Evolutionary conservation across 2,888 invertebrate genomes (phyloP).

Genomic region (Cancer borealis): DNA sequence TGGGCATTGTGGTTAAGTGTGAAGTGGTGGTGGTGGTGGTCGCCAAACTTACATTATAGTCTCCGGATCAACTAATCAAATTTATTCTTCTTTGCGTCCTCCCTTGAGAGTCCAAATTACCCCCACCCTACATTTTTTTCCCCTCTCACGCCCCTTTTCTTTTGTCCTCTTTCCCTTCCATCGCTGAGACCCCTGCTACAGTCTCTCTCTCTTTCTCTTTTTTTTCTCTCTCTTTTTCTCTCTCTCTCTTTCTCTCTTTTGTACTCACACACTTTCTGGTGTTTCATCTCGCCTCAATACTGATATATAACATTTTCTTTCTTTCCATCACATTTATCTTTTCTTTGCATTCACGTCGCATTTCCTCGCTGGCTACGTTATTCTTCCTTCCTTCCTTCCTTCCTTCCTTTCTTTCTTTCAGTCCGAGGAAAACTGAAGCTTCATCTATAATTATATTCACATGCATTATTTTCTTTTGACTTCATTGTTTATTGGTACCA

Average conservation of each 20-base stretch:
- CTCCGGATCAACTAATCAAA: conserved; percentile 65
- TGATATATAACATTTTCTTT: background rate
- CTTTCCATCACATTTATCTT: background rate
- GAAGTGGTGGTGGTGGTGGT: conserved; percentile 29
- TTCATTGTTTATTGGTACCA: background rate
- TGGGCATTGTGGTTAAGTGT: background rate
- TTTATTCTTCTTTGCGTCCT: conserved; percentile 65
- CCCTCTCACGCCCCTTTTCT: conserved; percentile 57
- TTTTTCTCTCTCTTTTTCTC: background rate
- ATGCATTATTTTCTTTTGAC: background rate
- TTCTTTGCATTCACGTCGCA: background rate
- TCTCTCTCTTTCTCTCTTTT: background rate
- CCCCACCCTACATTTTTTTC: conserved; percentile 47
- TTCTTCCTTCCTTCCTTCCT: too few relatives aligned
- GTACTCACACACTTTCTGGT: background rate
- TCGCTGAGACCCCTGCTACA: conserved; percentile 9
- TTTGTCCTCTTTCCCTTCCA: conserved; percentile 34
- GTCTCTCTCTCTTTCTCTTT: background rate
- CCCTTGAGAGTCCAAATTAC: conserved; percentile 65
- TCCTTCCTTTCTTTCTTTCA: too few relatives aligned
- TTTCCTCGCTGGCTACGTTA: background rate
- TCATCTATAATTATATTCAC: background rate
- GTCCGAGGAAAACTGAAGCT: too few relatives aligned
- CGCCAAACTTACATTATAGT: conserved; percentile 50
- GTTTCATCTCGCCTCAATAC: background rate